Conservation (phyloP, 2,888 invertebrate genomes). For the Calliopum simillimum region DNA sequence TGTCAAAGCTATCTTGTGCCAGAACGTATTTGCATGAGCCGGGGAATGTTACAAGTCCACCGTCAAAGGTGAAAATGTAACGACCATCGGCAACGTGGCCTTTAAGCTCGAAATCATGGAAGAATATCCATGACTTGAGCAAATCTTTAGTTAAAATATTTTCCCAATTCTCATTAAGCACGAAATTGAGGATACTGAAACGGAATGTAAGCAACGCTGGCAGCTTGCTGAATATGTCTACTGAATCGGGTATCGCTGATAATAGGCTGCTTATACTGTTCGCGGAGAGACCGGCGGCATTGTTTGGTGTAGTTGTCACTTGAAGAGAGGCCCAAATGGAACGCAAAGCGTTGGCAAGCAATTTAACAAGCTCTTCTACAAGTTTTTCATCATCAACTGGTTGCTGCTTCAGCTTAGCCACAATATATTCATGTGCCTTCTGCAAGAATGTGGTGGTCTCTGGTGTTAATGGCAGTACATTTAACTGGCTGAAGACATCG, state of each 20-base stretch:
- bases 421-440: constrained; percentile 72
- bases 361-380: constrained; percentile 73
- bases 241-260: constrained; percentile 58
- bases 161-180: constrained; percentile 73
- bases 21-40: constrained; percentile 88
- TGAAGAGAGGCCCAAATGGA: constrained; percentile 63
- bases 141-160: constrained; percentile 62
- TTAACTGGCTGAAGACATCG: constrained; percentile 71
- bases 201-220: constrained; percentile 72
- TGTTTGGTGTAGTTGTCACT: constrained; percentile 36
- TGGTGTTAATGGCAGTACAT: constrained; percentile 73
- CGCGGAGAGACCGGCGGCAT: constrained; percentile 23
- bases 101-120: constrained; percentile 76
- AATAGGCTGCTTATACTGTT: constrained; percentile 45
- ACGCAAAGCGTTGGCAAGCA: constrained; percentile 71
- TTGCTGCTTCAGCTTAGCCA: constrained; percentile 74
- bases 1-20: constrained; percentile 84
- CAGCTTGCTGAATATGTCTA: constrained; percentile 66
- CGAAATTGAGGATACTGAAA: constrained; percentile 72
- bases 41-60: constrained; percentile 81
- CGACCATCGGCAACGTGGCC: constrained; percentile 83
- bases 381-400: constrained; percentile 74
- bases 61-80: constrained; percentile 91
- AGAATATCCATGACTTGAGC: constrained; percentile 66
- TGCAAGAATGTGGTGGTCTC: constrained; percentile 75